Conservation (phyloP, 2,797 vertebrate genomes). For the Salmo trutta region DNA sequence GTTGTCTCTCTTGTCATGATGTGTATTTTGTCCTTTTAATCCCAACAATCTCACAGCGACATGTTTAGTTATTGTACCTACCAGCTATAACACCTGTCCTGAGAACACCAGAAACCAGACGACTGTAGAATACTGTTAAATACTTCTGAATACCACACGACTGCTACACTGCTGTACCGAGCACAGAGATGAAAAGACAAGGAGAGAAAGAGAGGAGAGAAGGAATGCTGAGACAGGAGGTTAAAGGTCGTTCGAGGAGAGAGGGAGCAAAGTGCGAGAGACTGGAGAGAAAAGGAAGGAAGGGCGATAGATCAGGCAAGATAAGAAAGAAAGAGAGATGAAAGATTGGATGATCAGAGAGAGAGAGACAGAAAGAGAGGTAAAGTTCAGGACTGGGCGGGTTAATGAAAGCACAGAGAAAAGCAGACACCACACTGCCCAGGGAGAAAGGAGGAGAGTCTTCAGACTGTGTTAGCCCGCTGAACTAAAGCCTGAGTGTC, state of each 20-base stretch:
- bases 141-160: neutral
- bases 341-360: constrained; percentile 25
- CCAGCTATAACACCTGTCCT: neutral
- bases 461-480: neutral
- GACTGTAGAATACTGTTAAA: neutral
- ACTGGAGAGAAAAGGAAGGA: neutral
- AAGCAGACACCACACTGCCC: constrained; percentile 47
- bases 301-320: neutral
- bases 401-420: constrained; percentile 51
- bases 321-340: neutral
- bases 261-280: neutral
- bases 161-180: neutral
- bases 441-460: constrained; percentile 40
- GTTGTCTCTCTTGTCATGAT: too few species aligned
- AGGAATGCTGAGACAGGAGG: neutral
- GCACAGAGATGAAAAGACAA: neutral
- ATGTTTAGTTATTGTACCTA: neutral
- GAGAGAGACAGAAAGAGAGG: constrained; percentile 17
- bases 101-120: neutral
- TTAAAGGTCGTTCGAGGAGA: neutral
- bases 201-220: neutral
- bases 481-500: neutral
- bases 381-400: neutral
- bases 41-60: neutral
- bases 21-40: too few species aligned